Conservation (phyloP, 2,888 invertebrate genomes). For the Epinotia ramella region DNA sequence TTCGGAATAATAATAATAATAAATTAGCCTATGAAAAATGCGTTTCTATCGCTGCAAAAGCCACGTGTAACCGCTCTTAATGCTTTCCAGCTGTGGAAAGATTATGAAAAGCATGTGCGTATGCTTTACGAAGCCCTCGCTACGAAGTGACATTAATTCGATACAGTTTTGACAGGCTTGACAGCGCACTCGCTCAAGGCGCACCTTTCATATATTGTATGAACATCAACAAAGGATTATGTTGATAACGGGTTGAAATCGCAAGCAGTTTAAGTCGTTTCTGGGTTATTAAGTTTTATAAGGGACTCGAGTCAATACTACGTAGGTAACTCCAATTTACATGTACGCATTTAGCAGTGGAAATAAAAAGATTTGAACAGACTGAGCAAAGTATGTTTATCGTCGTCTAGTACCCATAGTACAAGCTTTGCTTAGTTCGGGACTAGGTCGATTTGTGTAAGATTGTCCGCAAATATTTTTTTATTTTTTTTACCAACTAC, state of each 20-base stretch:
- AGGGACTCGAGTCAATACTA: neutral
- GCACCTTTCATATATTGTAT: conserved; percentile 40
- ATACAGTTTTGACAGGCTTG: conserved; percentile 44
- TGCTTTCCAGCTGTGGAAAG: conserved; percentile 25
- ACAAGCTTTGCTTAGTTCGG: no score
- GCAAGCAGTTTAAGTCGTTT: conserved; percentile 25
- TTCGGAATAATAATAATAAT: no score
- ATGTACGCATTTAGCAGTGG: no score
- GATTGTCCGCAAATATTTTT: no score
- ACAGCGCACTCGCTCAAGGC: conserved; percentile 42
- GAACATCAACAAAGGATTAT: conserved; percentile 43
- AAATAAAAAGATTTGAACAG: no score
- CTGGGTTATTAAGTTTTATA: conserved; percentile 22
- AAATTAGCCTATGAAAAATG: no score
- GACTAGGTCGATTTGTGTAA: no score
- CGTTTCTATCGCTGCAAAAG: no score
- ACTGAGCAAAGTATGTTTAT: no score
- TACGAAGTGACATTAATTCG: conserved; percentile 41
- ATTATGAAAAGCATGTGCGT: conserved; percentile 33
- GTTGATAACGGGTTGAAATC: conserved; percentile 20
- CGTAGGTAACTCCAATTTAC: no score
- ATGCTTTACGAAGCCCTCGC: conserved; percentile 7
- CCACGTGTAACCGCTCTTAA: neutral
- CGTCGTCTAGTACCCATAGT: no score
- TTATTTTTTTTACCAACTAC: no score